Percentiles rank a stretch among this genome's conserved stretches.
Evolutionary conservation across 2,113 vertebrate species (phyloP).

Genomic region (Vireo altiloquus): DNA sequence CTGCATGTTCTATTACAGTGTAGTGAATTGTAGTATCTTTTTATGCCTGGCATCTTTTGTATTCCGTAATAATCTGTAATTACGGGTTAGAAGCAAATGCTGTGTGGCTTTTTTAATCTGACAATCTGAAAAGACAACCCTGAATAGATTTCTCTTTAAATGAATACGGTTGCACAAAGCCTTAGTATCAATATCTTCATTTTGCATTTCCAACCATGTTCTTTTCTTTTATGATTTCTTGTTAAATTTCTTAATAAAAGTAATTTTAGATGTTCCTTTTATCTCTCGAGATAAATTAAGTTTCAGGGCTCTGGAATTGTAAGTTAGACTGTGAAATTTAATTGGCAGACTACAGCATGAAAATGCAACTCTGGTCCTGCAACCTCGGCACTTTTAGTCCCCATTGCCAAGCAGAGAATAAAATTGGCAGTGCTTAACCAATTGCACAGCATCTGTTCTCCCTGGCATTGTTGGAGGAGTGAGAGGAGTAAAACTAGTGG

Average conservation of each 20-base stretch:
- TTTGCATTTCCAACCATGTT: conserved; percentile 64
- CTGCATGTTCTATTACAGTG: conserved; percentile 74
- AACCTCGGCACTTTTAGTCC: neutral
- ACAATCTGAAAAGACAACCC: conserved; percentile 79
- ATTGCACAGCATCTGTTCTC: neutral
- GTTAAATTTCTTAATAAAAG: conserved; percentile 65
- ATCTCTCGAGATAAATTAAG: conserved; percentile 18
- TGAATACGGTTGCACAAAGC: conserved; percentile 70
- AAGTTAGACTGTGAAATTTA: conserved; percentile 18
- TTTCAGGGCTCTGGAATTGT: conserved; percentile 36
- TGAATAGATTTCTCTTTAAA: conserved; percentile 77
- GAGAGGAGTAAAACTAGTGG: neutral
- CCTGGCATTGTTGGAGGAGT: neutral
- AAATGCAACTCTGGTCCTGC: neutral
- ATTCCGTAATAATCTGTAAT: conserved; percentile 80
- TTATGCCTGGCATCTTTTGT: conserved; percentile 78
- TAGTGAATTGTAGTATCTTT: conserved; percentile 75
- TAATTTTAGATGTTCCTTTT: conserved; percentile 28
- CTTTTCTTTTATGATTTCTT: conserved; percentile 64
- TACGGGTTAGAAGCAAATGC: conserved; percentile 78
- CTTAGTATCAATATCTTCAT: conserved; percentile 68
- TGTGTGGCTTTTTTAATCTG: conserved; percentile 78
- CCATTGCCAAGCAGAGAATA: neutral
- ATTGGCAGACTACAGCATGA: neutral
- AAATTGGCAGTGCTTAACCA: neutral